A percentile compares a stretch with the other conserved stretches of the same genome.
Conservation (phyloP, 1,140 invertebrate species). For the Octopus sinensis region DNA sequence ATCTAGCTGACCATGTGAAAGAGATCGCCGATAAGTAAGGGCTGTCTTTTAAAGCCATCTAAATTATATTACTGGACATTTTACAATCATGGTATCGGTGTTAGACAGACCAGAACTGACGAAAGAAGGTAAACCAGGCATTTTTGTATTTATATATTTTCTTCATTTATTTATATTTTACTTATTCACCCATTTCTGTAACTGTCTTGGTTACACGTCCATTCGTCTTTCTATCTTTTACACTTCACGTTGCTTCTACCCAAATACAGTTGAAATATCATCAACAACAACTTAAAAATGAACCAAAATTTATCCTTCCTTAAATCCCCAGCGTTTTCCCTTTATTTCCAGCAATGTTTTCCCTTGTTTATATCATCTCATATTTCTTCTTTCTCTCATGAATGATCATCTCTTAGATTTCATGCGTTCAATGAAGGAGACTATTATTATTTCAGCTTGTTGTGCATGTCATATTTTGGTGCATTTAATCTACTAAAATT, state of each 20-base stretch:
- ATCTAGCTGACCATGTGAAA: not conserved
- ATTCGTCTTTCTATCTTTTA: no score
- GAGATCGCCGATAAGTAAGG: not conserved
- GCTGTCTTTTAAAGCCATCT: slow-evolving; percentile 13
- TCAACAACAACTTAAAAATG: no score
- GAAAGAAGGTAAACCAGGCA: slow-evolving; percentile 28
- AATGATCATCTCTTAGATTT: not conserved
- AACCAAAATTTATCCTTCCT: no score
- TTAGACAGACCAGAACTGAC: slow-evolving; percentile 29
- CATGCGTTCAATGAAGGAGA: not conserved
- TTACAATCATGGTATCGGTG: slow-evolving; percentile 30
- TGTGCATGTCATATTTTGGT: not conserved
- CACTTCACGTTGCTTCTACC: no score
- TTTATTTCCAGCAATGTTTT: no score
- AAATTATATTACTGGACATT: not conserved
- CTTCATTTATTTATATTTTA: not conserved
- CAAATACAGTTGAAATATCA: no score
- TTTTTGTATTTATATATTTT: not conserved
- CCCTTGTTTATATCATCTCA: no score
- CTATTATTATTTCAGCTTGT: not conserved
- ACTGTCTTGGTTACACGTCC: no score
- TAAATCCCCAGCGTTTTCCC: no score
- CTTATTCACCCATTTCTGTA: no score
- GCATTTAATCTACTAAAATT: not conserved
- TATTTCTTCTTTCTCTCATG: no score